Evolutionary conservation across 2,113 vertebrate species (phyloP).

Genomic region (Protobothrops mucrosquamatus): DNA sequence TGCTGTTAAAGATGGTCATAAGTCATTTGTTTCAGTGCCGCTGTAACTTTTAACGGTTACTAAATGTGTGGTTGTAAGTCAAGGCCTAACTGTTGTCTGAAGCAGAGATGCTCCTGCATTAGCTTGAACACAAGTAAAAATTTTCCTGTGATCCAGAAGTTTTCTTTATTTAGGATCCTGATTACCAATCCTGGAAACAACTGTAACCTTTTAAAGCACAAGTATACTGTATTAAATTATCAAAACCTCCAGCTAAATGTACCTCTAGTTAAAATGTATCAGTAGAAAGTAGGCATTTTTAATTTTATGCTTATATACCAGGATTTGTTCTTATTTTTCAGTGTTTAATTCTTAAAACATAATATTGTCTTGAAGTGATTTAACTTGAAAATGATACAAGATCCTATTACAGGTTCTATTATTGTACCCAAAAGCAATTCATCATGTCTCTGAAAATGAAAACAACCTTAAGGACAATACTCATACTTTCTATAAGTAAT

Average conservation of each 20-base stretch:
- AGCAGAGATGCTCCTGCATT: background rate
- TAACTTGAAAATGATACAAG: background rate
- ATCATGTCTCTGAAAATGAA: slow-evolving; percentile 4
- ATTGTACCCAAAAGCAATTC: background rate
- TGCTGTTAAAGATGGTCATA: background rate
- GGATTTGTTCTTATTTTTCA: background rate
- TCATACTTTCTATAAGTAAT: slow-evolving; percentile 8
- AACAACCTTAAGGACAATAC: slow-evolving; percentile 4
- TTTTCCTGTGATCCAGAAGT: background rate
- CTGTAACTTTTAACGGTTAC: background rate
- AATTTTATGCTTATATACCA: background rate
- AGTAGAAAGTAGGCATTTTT: background rate
- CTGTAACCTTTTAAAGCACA: background rate
- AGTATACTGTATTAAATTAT: background rate
- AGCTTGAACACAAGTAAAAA: background rate
- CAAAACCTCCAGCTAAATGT: background rate
- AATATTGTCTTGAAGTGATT: background rate
- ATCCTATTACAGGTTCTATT: slow-evolving; percentile 9
- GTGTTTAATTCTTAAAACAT: background rate
- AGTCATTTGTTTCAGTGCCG: background rate
- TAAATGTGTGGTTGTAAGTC: background rate
- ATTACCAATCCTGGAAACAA: background rate
- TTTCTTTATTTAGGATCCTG: background rate
- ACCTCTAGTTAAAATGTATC: background rate
- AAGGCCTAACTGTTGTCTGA: background rate